These are phyloP conservation scores for Brenthis ino DNA, from an alignment of 2,888 invertebrate species.

Conservation along the genomic window DNA sequence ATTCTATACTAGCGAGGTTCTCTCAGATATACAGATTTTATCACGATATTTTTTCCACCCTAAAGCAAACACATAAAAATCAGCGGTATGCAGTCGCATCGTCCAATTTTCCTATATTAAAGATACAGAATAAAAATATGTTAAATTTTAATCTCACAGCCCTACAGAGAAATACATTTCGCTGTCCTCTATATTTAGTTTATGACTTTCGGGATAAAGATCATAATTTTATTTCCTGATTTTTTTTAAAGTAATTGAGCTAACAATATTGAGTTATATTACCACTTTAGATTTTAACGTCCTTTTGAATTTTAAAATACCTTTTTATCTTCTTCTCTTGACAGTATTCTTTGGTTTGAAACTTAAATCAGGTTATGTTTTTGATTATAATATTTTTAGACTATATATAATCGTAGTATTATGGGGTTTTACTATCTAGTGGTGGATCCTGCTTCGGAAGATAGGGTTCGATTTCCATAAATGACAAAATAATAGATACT, in stretches of 20 bases:
- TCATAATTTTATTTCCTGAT: constrained; percentile 22
- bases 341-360: not conserved
- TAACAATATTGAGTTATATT: constrained; percentile 32
- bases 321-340: not conserved
- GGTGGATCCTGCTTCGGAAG: no score
- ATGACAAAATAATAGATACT: no score
- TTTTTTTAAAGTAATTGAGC: constrained; percentile 17
- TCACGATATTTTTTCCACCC: not conserved
- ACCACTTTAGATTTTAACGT: constrained; percentile 23
- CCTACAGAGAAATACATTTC: constrained; percentile 37
- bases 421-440: no score
- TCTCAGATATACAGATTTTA: no score
- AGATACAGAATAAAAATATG: not conserved
- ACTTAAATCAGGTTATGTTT: not conserved
- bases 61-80: not conserved
- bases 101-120: not conserved
- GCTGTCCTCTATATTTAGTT: constrained; percentile 30
- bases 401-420: no score
- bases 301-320: constrained; percentile 11
- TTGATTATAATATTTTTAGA: no score
- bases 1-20: no score
- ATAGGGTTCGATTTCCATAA: no score
- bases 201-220: constrained; percentile 16
- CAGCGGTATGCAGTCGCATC: not conserved
- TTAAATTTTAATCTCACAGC: not conserved